These are phyloP conservation scores for Grantiella picta DNA, from an alignment of 2,113 vertebrate genomes.

Conservation along the genomic window DNA sequence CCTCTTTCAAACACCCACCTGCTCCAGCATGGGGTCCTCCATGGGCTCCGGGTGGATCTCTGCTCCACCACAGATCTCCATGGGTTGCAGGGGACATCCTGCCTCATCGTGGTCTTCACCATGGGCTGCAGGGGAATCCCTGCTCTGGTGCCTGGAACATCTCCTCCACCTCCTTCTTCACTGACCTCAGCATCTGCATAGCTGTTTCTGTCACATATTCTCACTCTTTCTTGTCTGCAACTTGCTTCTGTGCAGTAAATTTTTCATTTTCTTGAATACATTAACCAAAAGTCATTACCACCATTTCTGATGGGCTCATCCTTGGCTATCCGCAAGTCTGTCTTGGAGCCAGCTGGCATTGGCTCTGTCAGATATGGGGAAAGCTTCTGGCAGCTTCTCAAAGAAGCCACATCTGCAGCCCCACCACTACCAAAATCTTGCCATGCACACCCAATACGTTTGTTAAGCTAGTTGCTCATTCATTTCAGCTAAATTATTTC, in stretches of 20 bases:
- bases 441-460: background rate
- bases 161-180: background rate
- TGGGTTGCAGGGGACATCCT: background rate
- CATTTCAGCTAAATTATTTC: background rate
- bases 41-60: background rate
- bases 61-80: background rate
- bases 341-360: background rate
- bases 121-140: background rate
- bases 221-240: background rate
- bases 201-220: background rate
- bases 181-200: background rate
- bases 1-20: background rate
- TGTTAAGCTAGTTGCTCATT: background rate
- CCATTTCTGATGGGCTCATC: background rate
- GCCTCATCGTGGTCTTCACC: accelerated
- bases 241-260: background rate
- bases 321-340: background rate
- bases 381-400: background rate
- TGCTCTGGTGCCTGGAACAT: background rate
- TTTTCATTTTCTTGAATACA: background rate
- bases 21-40: background rate
- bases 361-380: background rate
- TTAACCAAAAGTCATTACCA: background rate
- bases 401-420: background rate
- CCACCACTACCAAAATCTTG: background rate